A percentile compares a stretch with the other conserved stretches of the same genome.
Evolutionary conservation across 2,797 vertebrate species (phyloP).

Genomic region (Enteromius argenteus): DNA sequence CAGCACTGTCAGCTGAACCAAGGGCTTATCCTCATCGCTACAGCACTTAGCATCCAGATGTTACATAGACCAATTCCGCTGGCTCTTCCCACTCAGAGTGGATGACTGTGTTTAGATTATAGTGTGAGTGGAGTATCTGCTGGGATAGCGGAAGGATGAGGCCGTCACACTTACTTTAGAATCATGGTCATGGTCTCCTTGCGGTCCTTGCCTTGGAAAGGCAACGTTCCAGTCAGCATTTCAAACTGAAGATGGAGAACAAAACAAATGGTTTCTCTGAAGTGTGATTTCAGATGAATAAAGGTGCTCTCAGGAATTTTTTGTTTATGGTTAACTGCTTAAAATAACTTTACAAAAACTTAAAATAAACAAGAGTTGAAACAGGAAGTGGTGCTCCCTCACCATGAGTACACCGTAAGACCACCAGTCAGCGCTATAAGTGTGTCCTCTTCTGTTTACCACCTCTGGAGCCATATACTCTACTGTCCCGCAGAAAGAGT

Average conservation of each 20-base stretch:
- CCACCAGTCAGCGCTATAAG: slow-evolving; percentile 98
- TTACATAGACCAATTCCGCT: not conserved
- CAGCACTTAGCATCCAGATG: slow-evolving; percentile 37
- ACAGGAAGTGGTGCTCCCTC: not conserved
- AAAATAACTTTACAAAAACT: not conserved
- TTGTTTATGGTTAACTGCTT: not conserved
- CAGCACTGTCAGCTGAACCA: slow-evolving; percentile 28
- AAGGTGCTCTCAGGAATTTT: not conserved
- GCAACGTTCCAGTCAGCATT: slow-evolving; percentile 98
- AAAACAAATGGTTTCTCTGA: not conserved
- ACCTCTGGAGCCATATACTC: slow-evolving; percentile 99
- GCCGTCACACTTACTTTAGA: slow-evolving; percentile 88
- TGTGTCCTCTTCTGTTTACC: slow-evolving; percentile 94
- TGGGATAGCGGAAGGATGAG: slow-evolving; percentile 15
- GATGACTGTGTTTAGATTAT: slow-evolving; percentile 34
- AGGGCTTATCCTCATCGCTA: slow-evolving; percentile 22
- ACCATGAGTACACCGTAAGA: slow-evolving; percentile 93
- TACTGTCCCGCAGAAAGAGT: slow-evolving; percentile 98
- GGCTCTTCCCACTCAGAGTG: slow-evolving; percentile 7
- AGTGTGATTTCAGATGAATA: not conserved
- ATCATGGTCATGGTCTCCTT: slow-evolving; percentile 99
- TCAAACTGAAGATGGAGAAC: slow-evolving; percentile 84
- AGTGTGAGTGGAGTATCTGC: not conserved
- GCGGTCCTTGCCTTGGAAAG: slow-evolving; percentile 98
- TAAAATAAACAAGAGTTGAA: not conserved